These are phyloP conservation scores for Petrocephalus schoutedeni DNA, from an alignment of 2,797 vertebrate species.

Conservation along the genomic window DNA sequence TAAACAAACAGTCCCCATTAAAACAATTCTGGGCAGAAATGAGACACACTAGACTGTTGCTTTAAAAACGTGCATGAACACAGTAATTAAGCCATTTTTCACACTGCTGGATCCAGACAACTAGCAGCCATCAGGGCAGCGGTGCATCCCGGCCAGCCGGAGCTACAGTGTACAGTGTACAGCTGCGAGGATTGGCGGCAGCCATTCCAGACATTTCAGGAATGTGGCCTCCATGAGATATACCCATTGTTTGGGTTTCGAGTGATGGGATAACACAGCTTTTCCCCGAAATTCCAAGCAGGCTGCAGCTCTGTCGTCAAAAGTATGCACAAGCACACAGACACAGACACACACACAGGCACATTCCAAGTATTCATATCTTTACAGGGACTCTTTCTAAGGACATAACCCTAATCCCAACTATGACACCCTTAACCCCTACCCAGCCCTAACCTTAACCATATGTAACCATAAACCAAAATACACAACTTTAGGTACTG, in stretches of 20 bases:
- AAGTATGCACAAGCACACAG: neutral
- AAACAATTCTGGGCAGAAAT: neutral
- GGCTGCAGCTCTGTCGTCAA: neutral
- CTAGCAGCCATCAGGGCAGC: conserved; percentile 4
- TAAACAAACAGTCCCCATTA: conserved; percentile 11
- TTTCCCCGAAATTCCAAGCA: neutral
- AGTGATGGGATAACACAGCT: neutral
- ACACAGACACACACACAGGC: neutral
- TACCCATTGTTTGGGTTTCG: neutral
- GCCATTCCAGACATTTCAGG: conserved; percentile 66
- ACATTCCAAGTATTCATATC: too few relatives aligned
- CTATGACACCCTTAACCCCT: too few relatives aligned
- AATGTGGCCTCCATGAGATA: conserved; percentile 55
- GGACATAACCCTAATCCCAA: too few relatives aligned
- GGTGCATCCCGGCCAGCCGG: neutral
- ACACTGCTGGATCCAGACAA: neutral
- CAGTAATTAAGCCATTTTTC: conserved; percentile 22
- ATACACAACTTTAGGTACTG: too few relatives aligned
- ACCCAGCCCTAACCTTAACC: too few relatives aligned
- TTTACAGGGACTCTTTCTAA: too few relatives aligned
- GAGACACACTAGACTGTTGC: neutral
- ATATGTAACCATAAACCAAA: too few relatives aligned
- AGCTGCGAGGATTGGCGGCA: conserved; percentile 21
- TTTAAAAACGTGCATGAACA: conserved; percentile 1
- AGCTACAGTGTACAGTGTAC: conserved; percentile 24